Evolutionary conservation across 2,113 vertebrate genomes (phyloP).

Genomic region (Nibea albiflora): DNA sequence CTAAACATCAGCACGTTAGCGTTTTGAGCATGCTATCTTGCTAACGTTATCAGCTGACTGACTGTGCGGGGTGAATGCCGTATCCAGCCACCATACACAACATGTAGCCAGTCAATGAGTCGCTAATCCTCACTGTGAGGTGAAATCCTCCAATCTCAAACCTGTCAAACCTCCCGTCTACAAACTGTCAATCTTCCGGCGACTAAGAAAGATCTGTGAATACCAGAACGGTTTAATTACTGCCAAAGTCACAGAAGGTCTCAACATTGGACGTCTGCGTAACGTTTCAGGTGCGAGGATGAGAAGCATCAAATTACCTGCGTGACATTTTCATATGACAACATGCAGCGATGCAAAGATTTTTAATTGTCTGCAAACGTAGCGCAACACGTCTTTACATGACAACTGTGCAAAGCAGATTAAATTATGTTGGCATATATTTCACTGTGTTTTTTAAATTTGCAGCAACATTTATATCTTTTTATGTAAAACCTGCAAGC

Average conservation of each 20-base stretch:
- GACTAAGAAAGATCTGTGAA: background rate
- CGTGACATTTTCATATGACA: constrained; percentile 21
- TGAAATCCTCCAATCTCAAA: background rate
- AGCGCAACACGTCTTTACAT: background rate
- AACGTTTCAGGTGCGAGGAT: constrained; percentile 23
- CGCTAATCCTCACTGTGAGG: background rate
- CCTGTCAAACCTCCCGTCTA: background rate
- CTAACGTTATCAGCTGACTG: background rate
- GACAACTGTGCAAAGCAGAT: background rate
- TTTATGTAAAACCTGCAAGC: background rate
- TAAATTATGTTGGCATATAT: background rate
- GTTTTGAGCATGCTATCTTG: background rate
- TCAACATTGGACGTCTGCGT: background rate
- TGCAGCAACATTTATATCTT: background rate
- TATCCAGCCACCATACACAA: background rate
- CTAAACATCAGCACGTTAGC: background rate
- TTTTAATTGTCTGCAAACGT: constrained; percentile 53
- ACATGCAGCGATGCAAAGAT: constrained; percentile 40
- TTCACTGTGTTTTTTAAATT: background rate
- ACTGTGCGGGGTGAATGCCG: background rate
- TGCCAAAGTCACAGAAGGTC: background rate
- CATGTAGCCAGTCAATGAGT: background rate
- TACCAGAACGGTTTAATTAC: constrained; percentile 42
- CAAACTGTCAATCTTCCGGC: background rate
- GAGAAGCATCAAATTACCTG: constrained; percentile 18